Evolutionary conservation across 92 coral and sea anemone species (phyloP), one percentile per base, ranked within the genome.

Genomic region (Muricea muricata): DNA sequence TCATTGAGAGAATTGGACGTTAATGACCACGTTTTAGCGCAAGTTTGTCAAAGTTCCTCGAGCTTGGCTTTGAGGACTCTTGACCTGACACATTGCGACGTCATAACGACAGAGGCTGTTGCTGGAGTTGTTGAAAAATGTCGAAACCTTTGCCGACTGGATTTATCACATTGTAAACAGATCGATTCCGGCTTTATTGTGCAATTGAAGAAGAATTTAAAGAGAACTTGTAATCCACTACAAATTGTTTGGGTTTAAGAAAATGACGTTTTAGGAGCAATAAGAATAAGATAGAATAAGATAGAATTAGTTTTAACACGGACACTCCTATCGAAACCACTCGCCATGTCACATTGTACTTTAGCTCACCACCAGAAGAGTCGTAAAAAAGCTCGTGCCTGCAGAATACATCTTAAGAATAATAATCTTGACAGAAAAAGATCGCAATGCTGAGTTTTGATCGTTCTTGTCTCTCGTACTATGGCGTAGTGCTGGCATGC

Each of bases 201-300:
- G 14, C 21, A 63, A 20, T 2, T 63, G 0, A 63, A 18, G 37
- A 63, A 28, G 37, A 28, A 30, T 25, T 30, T 63, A 7, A 63
- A 63, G 35, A 13, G 12, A 63, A 63, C 37, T 63, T n/a, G 39
- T 14, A 63, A 30, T 4, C n/a, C 37, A 28, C 70, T 63, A 28
- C 37, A 63, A 63, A 5, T 63, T n/a, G 37, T 63, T 63, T 63
- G 70, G 70, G 70, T 28, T 29, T 63, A 63, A 63, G 13, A 63
- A 52, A 52, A 52, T 52, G 18, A 7, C 23, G 60, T 17, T 18
- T 52, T 52, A 7, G n/a, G n/a, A n/a, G n/a, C n/a, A n/a, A n/a
- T n/a, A n/a, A n/a, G n/a, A n/a, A n/a, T n/a, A n/a, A n/a, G n/a
- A n/a, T n/a, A n/a, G n/a, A n/a, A n/a, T n/a, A n/a, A n/a, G n/a